Evolutionary conservation across 2,888 invertebrate genomes (phyloP).

Genomic region (Odontothrips loti): DNA sequence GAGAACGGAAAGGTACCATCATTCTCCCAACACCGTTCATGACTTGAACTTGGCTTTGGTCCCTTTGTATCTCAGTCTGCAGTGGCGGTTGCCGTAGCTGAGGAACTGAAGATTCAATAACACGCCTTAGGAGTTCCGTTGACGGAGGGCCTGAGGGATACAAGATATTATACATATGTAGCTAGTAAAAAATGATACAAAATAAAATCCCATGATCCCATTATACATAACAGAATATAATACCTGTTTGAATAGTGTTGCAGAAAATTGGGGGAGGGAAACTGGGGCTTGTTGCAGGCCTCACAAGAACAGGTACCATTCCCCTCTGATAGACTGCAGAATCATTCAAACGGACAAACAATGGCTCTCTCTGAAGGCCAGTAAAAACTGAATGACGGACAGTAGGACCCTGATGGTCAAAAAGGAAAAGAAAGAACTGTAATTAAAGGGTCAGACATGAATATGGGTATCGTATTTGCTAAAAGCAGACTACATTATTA

Average conservation of each 20-base stretch:
- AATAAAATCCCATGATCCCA: no score
- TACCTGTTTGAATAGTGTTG: not conserved
- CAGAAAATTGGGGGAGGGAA: constrained; percentile 8
- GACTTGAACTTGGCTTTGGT: constrained; percentile 21
- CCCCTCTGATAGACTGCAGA: not conserved
- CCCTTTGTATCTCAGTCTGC: constrained; percentile 19
- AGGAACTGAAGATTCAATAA: constrained; percentile 6
- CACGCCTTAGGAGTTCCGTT: not conserved
- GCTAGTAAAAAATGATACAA: not conserved
- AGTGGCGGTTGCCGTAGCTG: not conserved
- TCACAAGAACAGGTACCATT: constrained; percentile 12
- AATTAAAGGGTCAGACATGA: not conserved
- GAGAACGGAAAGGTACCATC: not conserved
- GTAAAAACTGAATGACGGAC: not conserved
- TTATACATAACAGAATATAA: not conserved
- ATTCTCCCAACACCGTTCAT: not conserved
- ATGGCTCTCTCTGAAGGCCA: not conserved
- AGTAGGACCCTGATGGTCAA: not conserved
- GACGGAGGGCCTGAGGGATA: not conserved
- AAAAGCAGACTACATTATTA: not conserved
- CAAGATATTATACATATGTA: no score
- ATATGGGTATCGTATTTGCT: not conserved
- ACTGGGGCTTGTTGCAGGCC: not conserved
- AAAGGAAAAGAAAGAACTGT: not conserved
- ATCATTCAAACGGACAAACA: constrained; percentile 4